Base-by-base conservation (phyloP, 2,888 invertebrate species). In the Petrolisthes cinctipes region DNA sequence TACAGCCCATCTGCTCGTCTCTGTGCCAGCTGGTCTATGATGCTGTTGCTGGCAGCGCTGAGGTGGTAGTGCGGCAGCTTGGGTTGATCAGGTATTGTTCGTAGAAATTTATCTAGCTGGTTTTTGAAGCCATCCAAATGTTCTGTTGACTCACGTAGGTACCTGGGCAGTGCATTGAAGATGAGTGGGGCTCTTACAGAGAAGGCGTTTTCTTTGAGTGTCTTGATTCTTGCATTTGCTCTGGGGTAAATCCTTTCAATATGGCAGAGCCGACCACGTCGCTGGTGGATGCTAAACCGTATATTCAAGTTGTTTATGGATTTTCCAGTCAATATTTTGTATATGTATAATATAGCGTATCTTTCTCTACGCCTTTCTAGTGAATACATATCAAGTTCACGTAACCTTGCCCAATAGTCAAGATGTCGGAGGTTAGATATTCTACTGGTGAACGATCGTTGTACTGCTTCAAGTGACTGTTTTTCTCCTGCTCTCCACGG, bases 211-310 rank as follows among this genome's bases (percentile, higher is more conserved):
- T 75, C 76, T 75, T 75, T 1, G 20, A 20, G n/a, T 11, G 20
- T 75, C 76, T 75, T 14, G 20, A 75, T 37, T 20, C 23, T 75
- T 20, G 14, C 20, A 75, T n/a, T 37, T 20, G 76, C 76, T 75
- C 20, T 75, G 76, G 76, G 76, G 76, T 75, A 37, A 17, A 9
- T 75, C 76, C 20, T 37, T 37, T 75, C 37, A n/a, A 75, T 37
- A 4, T n/a, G 76, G 4, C 76, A 14, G 20, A 20, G 20, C 11
- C 76, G 20, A 11, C 76, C 76, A n/a, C n/a, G 76, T 75, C 76
- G 14, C 76, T 75, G 76, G 23, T 75, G 37, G 37, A 37, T 37
- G 37, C 37, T 37, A 37, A 37, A 37, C 20, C 76, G 1, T 37
- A 20, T 75, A 9, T 75, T 37, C 20, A 75, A n/a, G 37, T 14